Conservation (phyloP, 2,888 invertebrate genomes). For the Helobdella robusta region DNA sequence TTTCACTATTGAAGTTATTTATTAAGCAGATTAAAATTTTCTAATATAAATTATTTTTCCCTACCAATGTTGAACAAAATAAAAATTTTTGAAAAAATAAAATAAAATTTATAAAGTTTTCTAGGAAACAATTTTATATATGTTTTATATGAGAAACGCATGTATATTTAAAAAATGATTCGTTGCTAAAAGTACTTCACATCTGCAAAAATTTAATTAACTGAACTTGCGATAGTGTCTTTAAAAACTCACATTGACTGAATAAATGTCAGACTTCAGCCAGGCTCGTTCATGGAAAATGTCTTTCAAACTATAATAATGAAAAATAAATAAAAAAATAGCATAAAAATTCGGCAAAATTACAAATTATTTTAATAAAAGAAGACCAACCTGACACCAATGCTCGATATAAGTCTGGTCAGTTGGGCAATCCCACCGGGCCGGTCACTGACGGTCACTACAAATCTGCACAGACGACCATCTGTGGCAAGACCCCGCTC, state of each 20-base stretch:
- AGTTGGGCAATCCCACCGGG: slow-evolving; percentile 80
- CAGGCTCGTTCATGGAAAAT: slow-evolving; percentile 91
- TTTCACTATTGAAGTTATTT: too few relatives aligned
- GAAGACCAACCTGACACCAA: slow-evolving; percentile 58
- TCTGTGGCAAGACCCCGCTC: slow-evolving; percentile 80
- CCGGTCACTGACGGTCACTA: slow-evolving; percentile 61
- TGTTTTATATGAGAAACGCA: too few relatives aligned
- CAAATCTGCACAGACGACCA: slow-evolving; percentile 61
- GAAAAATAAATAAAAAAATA: neutral
- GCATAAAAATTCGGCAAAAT: neutral
- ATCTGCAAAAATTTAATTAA: too few relatives aligned
- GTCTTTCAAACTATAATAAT: slow-evolving; percentile 66
- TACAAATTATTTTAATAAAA: neutral
- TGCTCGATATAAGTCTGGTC: slow-evolving; percentile 63
- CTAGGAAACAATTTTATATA: neutral
- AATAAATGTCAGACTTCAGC: slow-evolving; percentile 77
- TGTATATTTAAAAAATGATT: too few relatives aligned
- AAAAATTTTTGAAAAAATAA: neutral
- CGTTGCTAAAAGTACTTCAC: too few relatives aligned
- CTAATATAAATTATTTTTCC: too few relatives aligned
- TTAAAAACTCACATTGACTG: slow-evolving; percentile 42
- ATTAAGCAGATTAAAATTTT: too few relatives aligned
- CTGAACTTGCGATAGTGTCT: too few relatives aligned
- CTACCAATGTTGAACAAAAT: too few relatives aligned
- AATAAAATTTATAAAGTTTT: neutral